A percentile compares a stretch with the other conserved stretches of the same genome.
Evolutionary conservation across 2,797 vertebrate species (phyloP).

Genomic region (Catharus ustulatus): DNA sequence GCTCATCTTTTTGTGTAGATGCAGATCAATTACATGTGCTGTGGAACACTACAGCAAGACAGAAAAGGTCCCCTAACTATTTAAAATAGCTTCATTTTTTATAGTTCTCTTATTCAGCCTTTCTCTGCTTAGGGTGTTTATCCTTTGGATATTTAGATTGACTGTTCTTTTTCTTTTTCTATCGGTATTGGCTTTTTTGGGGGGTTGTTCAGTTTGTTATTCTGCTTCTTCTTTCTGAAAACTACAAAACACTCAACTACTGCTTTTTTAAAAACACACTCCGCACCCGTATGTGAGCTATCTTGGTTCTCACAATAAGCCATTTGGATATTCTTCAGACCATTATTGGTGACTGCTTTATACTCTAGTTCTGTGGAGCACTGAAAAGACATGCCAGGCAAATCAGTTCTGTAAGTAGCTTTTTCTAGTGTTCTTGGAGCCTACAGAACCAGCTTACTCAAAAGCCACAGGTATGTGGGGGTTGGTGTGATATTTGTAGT

Average conservation of each 20-base stretch:
- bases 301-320: not conserved
- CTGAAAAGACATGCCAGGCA: not conserved
- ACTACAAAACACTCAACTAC: not conserved
- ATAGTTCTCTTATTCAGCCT: not conserved
- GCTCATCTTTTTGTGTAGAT: not conserved
- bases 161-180: not conserved
- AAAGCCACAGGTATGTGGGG: not conserved
- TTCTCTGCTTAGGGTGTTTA: not conserved
- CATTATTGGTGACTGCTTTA: not conserved
- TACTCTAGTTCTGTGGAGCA: not conserved
- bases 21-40: not conserved
- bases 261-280: not conserved
- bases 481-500: not conserved
- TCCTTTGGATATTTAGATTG: not conserved
- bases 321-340: not conserved
- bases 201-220: not conserved
- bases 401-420: not conserved
- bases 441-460: not conserved
- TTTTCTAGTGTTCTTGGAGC: not conserved
- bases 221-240: constrained; percentile 11
- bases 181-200: not conserved
- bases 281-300: not conserved
- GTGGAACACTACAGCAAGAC: not conserved
- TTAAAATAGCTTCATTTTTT: not conserved
- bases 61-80: not conserved